A percentile compares a stretch with the other conserved stretches of the same genome.
phyloP scores from a whole-genome alignment of 2,797 vertebrate genomes.

The Spinibarbus caldwelli region DNA sequence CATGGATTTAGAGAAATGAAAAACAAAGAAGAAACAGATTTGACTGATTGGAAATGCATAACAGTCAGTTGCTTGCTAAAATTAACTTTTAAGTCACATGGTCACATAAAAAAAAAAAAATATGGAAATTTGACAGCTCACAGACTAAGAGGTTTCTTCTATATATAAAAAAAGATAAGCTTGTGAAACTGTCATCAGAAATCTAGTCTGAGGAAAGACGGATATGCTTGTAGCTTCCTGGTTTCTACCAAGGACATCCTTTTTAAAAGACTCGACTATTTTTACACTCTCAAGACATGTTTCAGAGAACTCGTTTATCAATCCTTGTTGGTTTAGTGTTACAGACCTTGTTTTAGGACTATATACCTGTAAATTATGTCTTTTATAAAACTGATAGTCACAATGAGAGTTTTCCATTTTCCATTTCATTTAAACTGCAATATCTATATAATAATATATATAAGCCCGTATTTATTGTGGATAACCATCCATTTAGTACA shows the following conservation, averaged over 20 bases:
- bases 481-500: too few species aligned
- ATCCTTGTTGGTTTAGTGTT: background rate
- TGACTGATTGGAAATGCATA: background rate
- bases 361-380: background rate
- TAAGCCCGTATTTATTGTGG: too few species aligned
- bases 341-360: background rate
- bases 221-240: conserved; percentile 40
- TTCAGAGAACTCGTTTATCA: background rate
- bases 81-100: background rate
- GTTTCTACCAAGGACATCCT: conserved; percentile 43
- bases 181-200: background rate
- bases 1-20: background rate
- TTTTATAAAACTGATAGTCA: background rate
- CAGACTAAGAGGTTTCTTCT: background rate
- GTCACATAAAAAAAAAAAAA: background rate
- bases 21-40: background rate
- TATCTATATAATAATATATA: too few species aligned
- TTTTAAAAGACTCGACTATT: conserved; percentile 2
- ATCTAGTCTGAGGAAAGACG: conserved; percentile 14
- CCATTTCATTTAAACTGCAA: too few species aligned
- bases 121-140: background rate
- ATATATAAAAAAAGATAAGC: background rate
- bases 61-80: background rate
- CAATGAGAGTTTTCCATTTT: background rate
- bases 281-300: background rate